Percentiles rank a stretch among this genome's conserved stretches.
Evolutionary conservation across 1,140 invertebrate genomes (phyloP).

Genomic region (Myzus persicae): DNA sequence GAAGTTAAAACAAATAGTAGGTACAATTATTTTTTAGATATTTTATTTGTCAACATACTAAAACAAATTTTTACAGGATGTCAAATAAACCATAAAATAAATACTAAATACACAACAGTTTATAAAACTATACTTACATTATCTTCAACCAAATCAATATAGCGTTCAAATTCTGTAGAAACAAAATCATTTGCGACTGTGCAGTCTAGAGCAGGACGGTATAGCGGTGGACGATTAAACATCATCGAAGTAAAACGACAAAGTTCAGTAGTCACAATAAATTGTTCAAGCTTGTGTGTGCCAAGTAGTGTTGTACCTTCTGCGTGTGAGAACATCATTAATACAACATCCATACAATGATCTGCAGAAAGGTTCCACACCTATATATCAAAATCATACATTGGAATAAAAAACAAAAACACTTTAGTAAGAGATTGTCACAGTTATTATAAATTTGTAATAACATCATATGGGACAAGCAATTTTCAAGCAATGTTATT

Average conservation of each 20-base stretch:
- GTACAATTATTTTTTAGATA: background rate
- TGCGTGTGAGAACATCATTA: conserved; percentile 53
- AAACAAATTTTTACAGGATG: background rate
- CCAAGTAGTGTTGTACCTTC: conserved; percentile 54
- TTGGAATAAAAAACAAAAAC: background rate
- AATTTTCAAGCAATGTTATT: background rate
- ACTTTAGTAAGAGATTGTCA: background rate
- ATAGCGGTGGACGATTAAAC: conserved; percentile 44
- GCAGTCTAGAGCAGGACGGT: conserved; percentile 50
- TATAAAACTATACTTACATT: conserved; percentile 31
- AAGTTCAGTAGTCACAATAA: conserved; percentile 55
- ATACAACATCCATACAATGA: conserved; percentile 54
- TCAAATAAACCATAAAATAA: background rate
- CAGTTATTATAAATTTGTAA: background rate
- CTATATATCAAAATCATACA: background rate
- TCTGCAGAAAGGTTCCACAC: conserved; percentile 54
- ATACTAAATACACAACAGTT: background rate
- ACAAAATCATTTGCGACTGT: conserved; percentile 54
- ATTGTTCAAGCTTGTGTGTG: conserved; percentile 53
- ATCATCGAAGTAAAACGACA: conserved; percentile 46
- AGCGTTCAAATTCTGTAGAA: conserved; percentile 54
- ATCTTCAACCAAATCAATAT: conserved; percentile 51
- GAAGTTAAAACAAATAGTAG: too few species aligned
- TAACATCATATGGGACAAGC: background rate
- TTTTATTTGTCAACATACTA: conserved; percentile 2